Conservation (phyloP, 2,797 vertebrate genomes). For the Mus minutoides region DNA sequence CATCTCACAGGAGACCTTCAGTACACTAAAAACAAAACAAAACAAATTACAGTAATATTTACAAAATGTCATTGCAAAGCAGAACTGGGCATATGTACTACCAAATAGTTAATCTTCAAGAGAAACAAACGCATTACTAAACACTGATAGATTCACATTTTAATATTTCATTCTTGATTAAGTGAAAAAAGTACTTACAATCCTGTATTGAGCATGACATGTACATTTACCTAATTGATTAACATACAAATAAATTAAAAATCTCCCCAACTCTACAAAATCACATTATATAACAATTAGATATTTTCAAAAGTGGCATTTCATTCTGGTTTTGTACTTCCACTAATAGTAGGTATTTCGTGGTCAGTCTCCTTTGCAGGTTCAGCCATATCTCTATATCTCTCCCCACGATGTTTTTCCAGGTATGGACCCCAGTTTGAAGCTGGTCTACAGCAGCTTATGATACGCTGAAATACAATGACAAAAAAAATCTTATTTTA, state of each 20-base stretch:
- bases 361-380: slow-evolving; percentile 74
- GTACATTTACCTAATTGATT: slow-evolving; percentile 56
- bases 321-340: slow-evolving; percentile 69
- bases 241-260: slow-evolving; percentile 78
- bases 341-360: slow-evolving; percentile 86
- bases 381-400: slow-evolving; percentile 87
- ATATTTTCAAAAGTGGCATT: neutral
- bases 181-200: neutral
- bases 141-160: slow-evolving; percentile 74
- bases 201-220: slow-evolving; percentile 3
- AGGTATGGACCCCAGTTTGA: slow-evolving; percentile 94
- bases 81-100: slow-evolving; percentile 35
- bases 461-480: slow-evolving; percentile 89
- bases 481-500: neutral
- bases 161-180: slow-evolving; percentile 65
- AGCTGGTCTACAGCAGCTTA: slow-evolving; percentile 88
- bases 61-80: slow-evolving; percentile 59
- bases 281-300: slow-evolving; percentile 5
- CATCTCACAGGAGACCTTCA: slow-evolving; percentile 56
- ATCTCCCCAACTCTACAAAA: slow-evolving; percentile 26
- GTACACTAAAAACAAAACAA: slow-evolving; percentile 33
- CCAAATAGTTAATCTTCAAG: slow-evolving; percentile 43
- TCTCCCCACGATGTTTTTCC: slow-evolving; percentile 89
- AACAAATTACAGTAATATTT: slow-evolving; percentile 31
- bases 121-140: slow-evolving; percentile 58